Evolutionary conservation across 2,113 vertebrate genomes (phyloP).

Genomic region (Stegostoma tigrinum): DNA sequence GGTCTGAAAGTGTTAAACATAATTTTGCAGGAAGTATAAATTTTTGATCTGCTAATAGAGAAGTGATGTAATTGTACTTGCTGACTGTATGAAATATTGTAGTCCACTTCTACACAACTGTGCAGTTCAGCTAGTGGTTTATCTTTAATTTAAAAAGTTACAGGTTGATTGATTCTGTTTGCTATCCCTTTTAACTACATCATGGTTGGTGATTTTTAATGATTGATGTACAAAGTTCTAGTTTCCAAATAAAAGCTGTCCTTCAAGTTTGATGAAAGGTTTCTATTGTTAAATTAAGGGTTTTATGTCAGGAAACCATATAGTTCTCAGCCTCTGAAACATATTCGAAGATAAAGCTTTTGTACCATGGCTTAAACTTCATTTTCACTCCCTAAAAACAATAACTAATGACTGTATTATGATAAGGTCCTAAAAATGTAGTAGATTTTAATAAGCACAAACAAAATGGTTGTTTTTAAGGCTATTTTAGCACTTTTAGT

Average conservation of each 20-base stretch:
- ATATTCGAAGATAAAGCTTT: slow-evolving; percentile 66
- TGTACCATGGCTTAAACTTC: slow-evolving; percentile 57
- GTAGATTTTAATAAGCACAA: not conserved
- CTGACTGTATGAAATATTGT: not conserved
- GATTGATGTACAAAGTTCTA: slow-evolving; percentile 75
- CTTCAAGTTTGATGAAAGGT: slow-evolving; percentile 67
- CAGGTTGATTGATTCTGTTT: slow-evolving; percentile 26
- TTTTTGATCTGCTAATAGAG: not conserved
- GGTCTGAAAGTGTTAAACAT: not conserved
- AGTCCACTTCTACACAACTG: not conserved
- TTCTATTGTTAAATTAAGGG: slow-evolving; percentile 62
- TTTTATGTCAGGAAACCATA: slow-evolving; percentile 72
- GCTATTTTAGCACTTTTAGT: not conserved
- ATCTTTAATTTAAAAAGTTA: slow-evolving; percentile 1
- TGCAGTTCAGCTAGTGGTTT: not conserved
- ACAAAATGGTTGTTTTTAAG: not conserved
- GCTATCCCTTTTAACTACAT: not conserved
- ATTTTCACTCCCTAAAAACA: slow-evolving; percentile 57
- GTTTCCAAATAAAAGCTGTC: slow-evolving; percentile 58
- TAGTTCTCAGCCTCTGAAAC: slow-evolving; percentile 65
- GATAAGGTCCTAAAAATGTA: not conserved
- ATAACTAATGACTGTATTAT: not conserved
- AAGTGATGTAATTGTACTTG: not conserved
- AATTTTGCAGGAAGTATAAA: not conserved
- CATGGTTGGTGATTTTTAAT: slow-evolving; percentile 42